phyloP scores from a whole-genome alignment of 1,140 invertebrate species.

The Kradibia gibbosae region DNA sequence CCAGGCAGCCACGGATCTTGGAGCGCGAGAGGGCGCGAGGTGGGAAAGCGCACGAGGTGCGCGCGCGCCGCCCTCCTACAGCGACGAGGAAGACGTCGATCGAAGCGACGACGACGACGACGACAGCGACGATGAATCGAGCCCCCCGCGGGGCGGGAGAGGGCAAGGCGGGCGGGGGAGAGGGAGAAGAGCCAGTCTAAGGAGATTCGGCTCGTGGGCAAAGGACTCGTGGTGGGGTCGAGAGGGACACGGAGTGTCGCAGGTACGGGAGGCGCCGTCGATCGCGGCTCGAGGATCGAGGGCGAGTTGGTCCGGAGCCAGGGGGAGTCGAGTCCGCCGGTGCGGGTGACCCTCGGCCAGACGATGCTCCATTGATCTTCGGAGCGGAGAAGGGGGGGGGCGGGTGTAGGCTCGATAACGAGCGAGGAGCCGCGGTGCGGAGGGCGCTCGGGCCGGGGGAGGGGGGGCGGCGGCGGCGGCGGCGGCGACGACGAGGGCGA shows the following conservation, averaged over 20 bases:
- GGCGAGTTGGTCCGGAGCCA: no score
- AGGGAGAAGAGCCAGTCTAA: no score
- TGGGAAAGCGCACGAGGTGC: constrained; percentile 47
- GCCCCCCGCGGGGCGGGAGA: no score
- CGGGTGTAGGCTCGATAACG: not conserved
- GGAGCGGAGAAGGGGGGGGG: not conserved
- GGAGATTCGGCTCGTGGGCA: no score
- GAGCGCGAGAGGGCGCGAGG: constrained; percentile 24
- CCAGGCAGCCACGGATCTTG: not conserved
- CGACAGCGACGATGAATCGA: constrained; percentile 7
- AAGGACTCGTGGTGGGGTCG: no score
- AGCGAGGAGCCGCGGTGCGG: not conserved
- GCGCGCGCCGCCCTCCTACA: constrained; percentile 34
- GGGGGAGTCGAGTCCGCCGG: not conserved
- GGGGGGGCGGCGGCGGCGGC: no score
- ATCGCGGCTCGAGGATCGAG: not conserved
- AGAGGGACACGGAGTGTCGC: no score
- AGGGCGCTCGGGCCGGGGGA: no score
- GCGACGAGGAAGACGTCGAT: not conserved
- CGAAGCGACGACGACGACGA: constrained; percentile 20
- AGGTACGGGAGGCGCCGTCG: no score
- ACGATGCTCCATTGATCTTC: not conserved
- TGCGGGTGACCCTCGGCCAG: not conserved
- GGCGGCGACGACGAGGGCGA: not conserved
- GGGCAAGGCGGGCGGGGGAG: no score